phyloP scores from a whole-genome alignment of 2,797 vertebrate genomes.

The Pangasius sanitwongsei region DNA sequence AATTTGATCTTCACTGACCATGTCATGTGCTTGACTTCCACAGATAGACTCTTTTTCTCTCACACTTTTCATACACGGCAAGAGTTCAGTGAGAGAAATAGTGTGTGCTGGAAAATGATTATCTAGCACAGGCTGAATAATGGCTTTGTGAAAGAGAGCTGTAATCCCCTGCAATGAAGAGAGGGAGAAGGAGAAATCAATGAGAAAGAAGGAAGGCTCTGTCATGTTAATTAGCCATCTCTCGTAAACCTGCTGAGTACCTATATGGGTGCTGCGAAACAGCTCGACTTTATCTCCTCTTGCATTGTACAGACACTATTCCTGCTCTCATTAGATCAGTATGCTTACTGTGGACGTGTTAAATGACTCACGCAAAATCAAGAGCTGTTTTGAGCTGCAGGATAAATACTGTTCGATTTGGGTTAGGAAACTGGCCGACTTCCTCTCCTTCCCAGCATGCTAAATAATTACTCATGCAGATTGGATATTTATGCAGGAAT shows the following conservation, averaged over 20 bases:
- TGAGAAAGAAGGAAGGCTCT: conserved; percentile 36
- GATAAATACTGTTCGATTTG: conserved; percentile 11
- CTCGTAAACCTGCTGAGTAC: conserved; percentile 43
- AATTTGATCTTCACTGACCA: conserved; percentile 16
- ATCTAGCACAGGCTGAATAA: conserved; percentile 54
- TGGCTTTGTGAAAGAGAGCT: conserved; percentile 51
- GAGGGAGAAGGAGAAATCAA: conserved; percentile 52
- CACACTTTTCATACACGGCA: not conserved
- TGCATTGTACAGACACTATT: not conserved
- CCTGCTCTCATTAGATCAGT: conserved; percentile 30
- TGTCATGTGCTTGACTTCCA: not conserved
- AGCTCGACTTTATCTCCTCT: conserved; percentile 29
- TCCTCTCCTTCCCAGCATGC: conserved; percentile 15
- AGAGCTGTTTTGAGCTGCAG: conserved; percentile 26
- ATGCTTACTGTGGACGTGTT: conserved; percentile 2
- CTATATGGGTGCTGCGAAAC: conserved; percentile 30
- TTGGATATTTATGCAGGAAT: conserved; percentile 34
- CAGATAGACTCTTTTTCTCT: not conserved
- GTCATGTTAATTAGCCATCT: conserved; percentile 55
- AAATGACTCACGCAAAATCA: conserved; percentile 25
- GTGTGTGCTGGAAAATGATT: conserved; percentile 52
- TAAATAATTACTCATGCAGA: conserved; percentile 37
- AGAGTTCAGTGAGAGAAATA: conserved; percentile 37
- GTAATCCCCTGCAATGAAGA: conserved; percentile 56
- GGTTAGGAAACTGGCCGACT: conserved; percentile 20